These are phyloP conservation scores for Rhingia rostrata DNA, from an alignment of 2,888 invertebrate species.

Conservation along the genomic window DNA sequence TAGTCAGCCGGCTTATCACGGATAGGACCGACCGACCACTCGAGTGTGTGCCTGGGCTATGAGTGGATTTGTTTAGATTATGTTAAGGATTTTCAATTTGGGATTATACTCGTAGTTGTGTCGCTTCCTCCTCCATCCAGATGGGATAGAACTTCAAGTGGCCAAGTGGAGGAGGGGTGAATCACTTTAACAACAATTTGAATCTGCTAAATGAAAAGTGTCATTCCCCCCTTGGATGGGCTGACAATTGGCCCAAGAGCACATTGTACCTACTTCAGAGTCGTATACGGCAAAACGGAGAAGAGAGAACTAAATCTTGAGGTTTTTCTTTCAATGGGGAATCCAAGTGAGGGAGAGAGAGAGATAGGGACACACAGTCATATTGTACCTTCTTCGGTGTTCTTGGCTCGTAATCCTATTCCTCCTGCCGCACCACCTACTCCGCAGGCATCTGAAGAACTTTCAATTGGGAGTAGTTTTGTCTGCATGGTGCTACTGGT, in stretches of 20 bases:
- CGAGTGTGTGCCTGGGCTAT: neutral
- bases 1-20: constrained; percentile 9
- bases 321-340: constrained; percentile 54
- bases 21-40: neutral
- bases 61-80: constrained; percentile 52
- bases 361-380: constrained; percentile 9
- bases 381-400: constrained; percentile 50
- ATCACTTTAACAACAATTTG: constrained; percentile 50
- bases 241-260: constrained; percentile 61
- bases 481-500: constrained; percentile 57
- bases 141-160: constrained; percentile 29
- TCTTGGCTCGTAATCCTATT: neutral
- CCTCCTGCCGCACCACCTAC: constrained; percentile 1
- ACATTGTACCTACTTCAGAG: constrained; percentile 55
- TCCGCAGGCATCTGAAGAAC: constrained; percentile 31
- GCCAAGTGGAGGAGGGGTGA: constrained; percentile 15
- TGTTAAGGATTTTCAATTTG: constrained; percentile 35
- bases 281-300: constrained; percentile 38
- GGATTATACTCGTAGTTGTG: constrained; percentile 30
- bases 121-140: neutral
- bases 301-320: constrained; percentile 51
- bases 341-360: constrained; percentile 58
- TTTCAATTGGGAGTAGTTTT: constrained; percentile 69
- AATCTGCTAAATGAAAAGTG: constrained; percentile 57
- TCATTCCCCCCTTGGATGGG: constrained; percentile 51